Evolutionary conservation across 1,140 invertebrate species (phyloP), one percentile per base, ranked within the genome.

Genomic region (Drosophila nasuta): DNA sequence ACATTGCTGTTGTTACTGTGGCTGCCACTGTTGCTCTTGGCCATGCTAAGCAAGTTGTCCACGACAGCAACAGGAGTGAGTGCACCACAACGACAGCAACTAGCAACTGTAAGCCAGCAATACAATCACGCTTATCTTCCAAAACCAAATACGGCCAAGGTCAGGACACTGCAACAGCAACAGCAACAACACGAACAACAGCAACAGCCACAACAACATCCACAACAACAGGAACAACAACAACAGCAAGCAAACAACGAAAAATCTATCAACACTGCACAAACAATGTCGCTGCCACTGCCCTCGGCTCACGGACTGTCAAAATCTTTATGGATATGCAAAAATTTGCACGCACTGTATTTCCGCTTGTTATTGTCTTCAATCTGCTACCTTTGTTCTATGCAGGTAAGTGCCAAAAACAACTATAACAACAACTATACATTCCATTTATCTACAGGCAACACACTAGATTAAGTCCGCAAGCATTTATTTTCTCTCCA

Each of bases 361-460:
- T 92, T 75, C 88, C 91, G 63, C 75, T 92, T 70, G 68, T 92
- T 76, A 89, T 92, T 81, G 83, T 92, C 76, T 90, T 92, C 69
- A 92, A 92, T 87, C 83, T 92, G 90, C 82, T 92, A 77, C 91
- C 91, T 75, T 81, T 92, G 52, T 91, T 92, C 73, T 92, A 91
- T 91, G 91, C 91, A 91, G 91, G 91, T 92, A 57, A 91, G 91
- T 91, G 45, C 11, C 25, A 7, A 8, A 3, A n/a, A 33, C n/a
- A 15, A 30, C 20, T 28, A 45, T 33, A 10, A n/a, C 8, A 17
- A 33, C n/a, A 11, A 30, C 15, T n/a, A 59, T 52, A 1, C 43
- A n/a, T 33, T 48, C 20, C 20, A 28, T 28, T 68, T 60, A 69
- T 60, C 66, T 13, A 11, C 6, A 35, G 69, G 28, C 52, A 20